These are phyloP conservation scores for Gastracanthus pulcherrimus DNA, from an alignment of 2,888 invertebrate species.

Conservation along the genomic window DNA sequence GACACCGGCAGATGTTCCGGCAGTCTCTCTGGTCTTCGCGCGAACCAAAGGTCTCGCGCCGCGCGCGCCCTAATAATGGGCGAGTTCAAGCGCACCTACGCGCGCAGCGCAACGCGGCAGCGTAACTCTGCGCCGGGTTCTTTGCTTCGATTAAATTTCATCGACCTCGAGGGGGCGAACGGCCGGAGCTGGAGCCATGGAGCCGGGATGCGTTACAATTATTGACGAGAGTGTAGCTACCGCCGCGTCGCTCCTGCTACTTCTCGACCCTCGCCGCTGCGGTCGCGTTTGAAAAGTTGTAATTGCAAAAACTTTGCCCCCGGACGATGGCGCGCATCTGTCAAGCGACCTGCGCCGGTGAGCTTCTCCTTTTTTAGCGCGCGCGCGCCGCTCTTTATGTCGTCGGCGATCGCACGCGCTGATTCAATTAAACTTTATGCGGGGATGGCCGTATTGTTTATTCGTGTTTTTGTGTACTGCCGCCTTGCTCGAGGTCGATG, in stretches of 20 bases:
- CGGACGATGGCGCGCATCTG: background rate
- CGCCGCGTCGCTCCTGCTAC: no score
- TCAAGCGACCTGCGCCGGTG: no score
- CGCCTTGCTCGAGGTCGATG: no score
- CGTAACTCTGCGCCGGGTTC: constrained; percentile 28
- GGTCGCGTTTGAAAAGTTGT: constrained; percentile 29
- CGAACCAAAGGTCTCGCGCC: background rate
- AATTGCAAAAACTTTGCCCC: constrained; percentile 27
- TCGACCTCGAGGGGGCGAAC: constrained; percentile 4
- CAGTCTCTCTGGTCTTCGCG: no score
- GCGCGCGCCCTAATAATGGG: background rate
- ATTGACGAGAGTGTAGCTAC: constrained; percentile 7
- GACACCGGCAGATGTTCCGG: no score
- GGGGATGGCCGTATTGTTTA: background rate
- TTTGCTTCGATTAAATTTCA: constrained; percentile 45
- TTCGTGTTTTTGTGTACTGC: background rate
- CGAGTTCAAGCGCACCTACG: background rate
- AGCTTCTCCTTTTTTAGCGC: no score
- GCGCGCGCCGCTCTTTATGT: no score
- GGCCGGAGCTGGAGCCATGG: background rate
- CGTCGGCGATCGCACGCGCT: no score
- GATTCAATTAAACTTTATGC: constrained; percentile 21
- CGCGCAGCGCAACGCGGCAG: background rate
- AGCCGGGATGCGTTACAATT: constrained; percentile 17
- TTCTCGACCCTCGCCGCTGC: background rate